These are phyloP conservation scores for Hydrolagus colliei DNA, from an alignment of 2,797 vertebrate genomes.

Conservation along the genomic window DNA sequence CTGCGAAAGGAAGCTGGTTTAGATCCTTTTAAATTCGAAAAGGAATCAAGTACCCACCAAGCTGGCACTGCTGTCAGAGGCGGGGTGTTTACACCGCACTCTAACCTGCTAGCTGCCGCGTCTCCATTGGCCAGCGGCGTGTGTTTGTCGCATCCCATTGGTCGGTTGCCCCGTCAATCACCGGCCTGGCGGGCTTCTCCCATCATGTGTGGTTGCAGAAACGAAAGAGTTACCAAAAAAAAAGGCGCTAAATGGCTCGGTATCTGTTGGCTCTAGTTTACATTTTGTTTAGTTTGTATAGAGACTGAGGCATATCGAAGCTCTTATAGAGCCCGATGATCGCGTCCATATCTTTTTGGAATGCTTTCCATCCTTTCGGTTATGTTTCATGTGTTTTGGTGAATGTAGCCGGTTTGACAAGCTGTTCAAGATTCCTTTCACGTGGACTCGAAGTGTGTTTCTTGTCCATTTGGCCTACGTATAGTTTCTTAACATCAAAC, in stretches of 20 bases:
- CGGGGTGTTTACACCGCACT: conserved; percentile 18
- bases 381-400: too few relatives aligned
- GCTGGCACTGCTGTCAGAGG: background rate
- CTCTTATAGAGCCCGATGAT: too few relatives aligned
- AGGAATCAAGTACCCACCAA: too few relatives aligned
- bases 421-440: too few relatives aligned
- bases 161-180: background rate
- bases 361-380: too few relatives aligned
- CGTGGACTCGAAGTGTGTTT: too few relatives aligned
- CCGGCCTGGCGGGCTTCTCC: background rate
- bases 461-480: too few relatives aligned
- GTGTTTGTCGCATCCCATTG: background rate
- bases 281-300: background rate
- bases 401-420: too few relatives aligned
- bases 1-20: background rate
- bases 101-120: background rate
- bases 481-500: too few relatives aligned
- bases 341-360: too few relatives aligned
- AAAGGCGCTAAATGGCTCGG: conserved; percentile 13
- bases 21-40: background rate
- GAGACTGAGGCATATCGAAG: too few relatives aligned
- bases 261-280: background rate
- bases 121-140: background rate
- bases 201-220: background rate
- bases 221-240: background rate